Evolutionary conservation across 2,888 invertebrate species (phyloP).

Genomic region (Caenorhabditis sulstoni): DNA sequence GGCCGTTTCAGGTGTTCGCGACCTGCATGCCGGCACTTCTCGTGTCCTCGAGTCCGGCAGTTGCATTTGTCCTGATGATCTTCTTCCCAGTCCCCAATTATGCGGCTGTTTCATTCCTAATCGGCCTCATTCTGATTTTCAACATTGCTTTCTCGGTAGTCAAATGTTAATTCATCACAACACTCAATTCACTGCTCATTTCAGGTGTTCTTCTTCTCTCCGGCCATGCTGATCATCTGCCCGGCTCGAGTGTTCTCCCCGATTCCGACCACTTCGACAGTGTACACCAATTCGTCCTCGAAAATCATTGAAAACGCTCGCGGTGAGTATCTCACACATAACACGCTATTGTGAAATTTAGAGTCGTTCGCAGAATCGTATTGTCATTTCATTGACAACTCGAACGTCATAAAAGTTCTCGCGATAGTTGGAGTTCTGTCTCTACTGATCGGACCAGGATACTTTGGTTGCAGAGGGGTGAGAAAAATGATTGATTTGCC

Average conservation of each 20-base stretch:
- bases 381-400: constrained; percentile 30
- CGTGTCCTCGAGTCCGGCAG: constrained; percentile 49
- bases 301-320: constrained; percentile 20
- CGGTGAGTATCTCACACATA: neutral
- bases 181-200: too few relatives aligned
- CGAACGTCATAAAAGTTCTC: constrained; percentile 10
- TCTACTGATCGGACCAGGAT: constrained; percentile 20
- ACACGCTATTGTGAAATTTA: neutral
- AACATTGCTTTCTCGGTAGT: constrained; percentile 60
- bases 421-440: constrained; percentile 1
- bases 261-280: constrained; percentile 18
- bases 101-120: constrained; percentile 59
- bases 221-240: constrained; percentile 39
- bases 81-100: constrained; percentile 59
- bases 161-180: neutral
- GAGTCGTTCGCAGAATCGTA: constrained; percentile 18
- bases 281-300: constrained; percentile 9
- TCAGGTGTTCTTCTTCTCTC: constrained; percentile 63
- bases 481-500: neutral
- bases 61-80: constrained; percentile 55
- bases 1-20: constrained; percentile 53
- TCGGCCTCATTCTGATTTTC: constrained; percentile 49
- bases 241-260: constrained; percentile 38
- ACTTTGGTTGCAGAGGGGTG: constrained; percentile 23
- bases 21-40: constrained; percentile 62